Evolutionary conservation across 2,888 invertebrate species (phyloP).

Genomic region (Nesidiocoris tenuis): DNA sequence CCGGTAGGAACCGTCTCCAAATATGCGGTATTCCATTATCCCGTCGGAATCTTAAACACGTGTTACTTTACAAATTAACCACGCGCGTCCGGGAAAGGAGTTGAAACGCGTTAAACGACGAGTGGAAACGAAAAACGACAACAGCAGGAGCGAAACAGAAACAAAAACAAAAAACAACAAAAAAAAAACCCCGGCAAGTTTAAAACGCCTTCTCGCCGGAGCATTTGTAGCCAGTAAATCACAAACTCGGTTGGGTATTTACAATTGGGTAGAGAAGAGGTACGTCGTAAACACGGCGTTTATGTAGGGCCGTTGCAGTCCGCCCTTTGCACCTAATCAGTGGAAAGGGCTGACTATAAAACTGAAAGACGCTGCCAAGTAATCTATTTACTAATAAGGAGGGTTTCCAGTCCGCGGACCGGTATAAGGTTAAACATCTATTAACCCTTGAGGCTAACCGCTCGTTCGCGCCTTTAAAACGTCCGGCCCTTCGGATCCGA

Average conservation of each 20-base stretch:
- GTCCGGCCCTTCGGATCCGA: background rate
- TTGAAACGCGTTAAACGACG: background rate
- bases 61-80: background rate
- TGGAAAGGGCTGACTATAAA: slow-evolving; percentile 35
- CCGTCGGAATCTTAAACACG: background rate
- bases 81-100: background rate
- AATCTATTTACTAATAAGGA: slow-evolving; percentile 45
- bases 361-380: slow-evolving; percentile 38
- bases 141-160: background rate
- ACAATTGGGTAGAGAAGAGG: slow-evolving; percentile 33
- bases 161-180: too few species aligned
- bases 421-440: background rate
- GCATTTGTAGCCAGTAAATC: slow-evolving; percentile 33
- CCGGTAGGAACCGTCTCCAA: too few species aligned
- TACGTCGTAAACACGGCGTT: slow-evolving; percentile 34
- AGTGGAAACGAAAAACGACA: background rate
- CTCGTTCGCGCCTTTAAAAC: background rate
- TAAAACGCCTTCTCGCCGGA: background rate
- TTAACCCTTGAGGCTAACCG: background rate
- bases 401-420: background rate
- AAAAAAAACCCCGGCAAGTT: background rate
- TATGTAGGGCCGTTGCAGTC: slow-evolving; percentile 5
- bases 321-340: slow-evolving; percentile 40
- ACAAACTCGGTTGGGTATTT: slow-evolving; percentile 40
- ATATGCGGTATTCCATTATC: too few species aligned